Evolutionary conservation across 2,797 vertebrate genomes (phyloP), one percentile per base, ranked within the genome.

Genomic region (Mustela erminea): DNA sequence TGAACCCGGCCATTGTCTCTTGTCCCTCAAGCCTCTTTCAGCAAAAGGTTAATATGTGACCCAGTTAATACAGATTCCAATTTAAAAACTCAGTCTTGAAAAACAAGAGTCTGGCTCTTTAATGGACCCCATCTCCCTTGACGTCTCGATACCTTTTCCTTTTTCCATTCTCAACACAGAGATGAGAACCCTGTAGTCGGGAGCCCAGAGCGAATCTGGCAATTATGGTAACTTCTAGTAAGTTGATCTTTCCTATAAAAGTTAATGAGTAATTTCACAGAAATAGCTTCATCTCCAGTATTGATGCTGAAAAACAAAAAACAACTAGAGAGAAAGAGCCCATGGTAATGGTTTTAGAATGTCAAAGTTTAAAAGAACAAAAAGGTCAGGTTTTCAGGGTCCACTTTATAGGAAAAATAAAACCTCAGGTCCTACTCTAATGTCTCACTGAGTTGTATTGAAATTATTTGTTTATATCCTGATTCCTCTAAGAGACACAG

Each of bases 231-330:
- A 92, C 93, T 54, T n/a, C 82, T 62, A 97, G 2, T 89, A 49
- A 52, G 46, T 81, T 92, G 83, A 90, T 95, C 84, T 96, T 92
- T 92, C 41, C 81, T 93, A 25, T 27, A 82, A 90, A 96, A 89
- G 86, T 87, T 98, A 97, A 96, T 94, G 70, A 92, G 88, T 64
- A 70, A 97, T 96, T 97, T 96, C 95, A 91, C 62, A 93, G 77
- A 91, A 94, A 78, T 72, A 66, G 86, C 96, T 93, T 96, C 54
- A 88, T 74, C 90, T 92, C 43, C 81, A 66, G 46, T 87, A 32
- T 78, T 81, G 96, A 35, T 87, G 32, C 90, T 74, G 90, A 86
- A 20, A 54, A 54, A 7, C 35, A 12, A 38, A 6, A 14, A 60
- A 25, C 21, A 58, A 54, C 7, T 6, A 7, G 43, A 82, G 23